Conservation (phyloP, 1,140 invertebrate genomes). For the Micrasema longulum region DNA sequence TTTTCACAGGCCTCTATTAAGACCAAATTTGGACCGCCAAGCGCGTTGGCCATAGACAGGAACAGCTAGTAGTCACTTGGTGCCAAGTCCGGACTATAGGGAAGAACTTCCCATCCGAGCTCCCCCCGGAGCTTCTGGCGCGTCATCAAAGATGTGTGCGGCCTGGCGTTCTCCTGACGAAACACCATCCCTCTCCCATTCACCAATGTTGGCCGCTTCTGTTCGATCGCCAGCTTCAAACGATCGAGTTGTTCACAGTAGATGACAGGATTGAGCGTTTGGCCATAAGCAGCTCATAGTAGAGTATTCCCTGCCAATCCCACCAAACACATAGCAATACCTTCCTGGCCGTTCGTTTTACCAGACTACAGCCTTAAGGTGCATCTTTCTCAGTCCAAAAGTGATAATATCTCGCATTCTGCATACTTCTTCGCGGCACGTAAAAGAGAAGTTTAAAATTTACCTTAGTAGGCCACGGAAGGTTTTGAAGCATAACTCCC, state of each 20-base stretch:
- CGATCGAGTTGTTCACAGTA: conserved; percentile 15
- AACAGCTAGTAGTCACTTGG: conserved; percentile 8
- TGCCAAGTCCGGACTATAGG: too few species aligned
- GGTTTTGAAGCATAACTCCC: conserved; percentile 18
- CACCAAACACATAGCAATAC: conserved; percentile 10
- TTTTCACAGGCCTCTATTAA: conserved; percentile 22
- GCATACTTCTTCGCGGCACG: neutral
- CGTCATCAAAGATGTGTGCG: conserved; percentile 20
- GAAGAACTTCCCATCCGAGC: too few species aligned
- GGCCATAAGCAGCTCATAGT: conserved; percentile 15
- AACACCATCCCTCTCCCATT: conserved; percentile 18
- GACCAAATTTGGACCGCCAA: conserved; percentile 18
- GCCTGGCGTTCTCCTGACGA: conserved; percentile 9
- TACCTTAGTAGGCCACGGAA: conserved; percentile 7
- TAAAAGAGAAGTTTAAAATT: conserved; percentile 15
- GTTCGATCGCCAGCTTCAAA: conserved; percentile 15
- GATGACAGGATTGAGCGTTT: too few species aligned
- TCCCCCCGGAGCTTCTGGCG: conserved; percentile 23
- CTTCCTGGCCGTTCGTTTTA: too few species aligned
- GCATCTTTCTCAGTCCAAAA: neutral
- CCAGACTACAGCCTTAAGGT: too few species aligned
- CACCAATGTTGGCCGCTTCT: conserved; percentile 18
- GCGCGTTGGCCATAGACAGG: conserved; percentile 13
- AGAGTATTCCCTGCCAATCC: conserved; percentile 20
- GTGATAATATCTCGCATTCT: too few species aligned